phyloP scores from a whole-genome alignment of 1,140 invertebrate species.

The Yoshiicerus persimilis region DNA sequence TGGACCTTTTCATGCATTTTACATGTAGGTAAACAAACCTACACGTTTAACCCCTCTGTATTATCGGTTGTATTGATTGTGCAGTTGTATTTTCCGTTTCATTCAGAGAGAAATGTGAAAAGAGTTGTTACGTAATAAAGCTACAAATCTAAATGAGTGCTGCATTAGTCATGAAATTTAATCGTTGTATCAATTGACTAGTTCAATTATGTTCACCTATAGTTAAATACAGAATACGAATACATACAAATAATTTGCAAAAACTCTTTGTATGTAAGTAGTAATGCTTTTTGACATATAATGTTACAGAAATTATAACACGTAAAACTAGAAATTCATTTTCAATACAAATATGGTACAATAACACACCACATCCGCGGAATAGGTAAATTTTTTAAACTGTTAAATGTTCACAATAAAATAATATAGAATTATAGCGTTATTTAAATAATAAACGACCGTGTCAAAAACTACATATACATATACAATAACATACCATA shows the following conservation, averaged over 20 bases:
- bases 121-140: no score
- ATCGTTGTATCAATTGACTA: slow-evolving; percentile 20
- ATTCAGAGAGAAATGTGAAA: background rate
- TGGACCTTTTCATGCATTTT: no score
- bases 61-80: no score
- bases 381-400: background rate
- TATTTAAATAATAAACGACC: background rate
- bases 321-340: background rate
- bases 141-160: background rate
- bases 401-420: background rate
- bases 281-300: background rate
- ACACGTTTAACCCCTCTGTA: no score
- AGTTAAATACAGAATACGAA: slow-evolving; percentile 6
- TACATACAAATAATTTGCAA: background rate
- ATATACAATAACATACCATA: background rate
- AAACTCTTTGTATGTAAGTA: background rate
- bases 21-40: no score
- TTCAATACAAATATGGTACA: slow-evolving; percentile 17
- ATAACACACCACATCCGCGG: background rate
- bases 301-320: background rate
- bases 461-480: background rate
- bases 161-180: background rate
- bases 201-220: slow-evolving; percentile 2
- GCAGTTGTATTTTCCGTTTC: background rate
- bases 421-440: background rate